Percentiles rank a stretch among this genome's conserved stretches.
Conservation (phyloP, 2,888 invertebrate species). For the Camponotus fellah region DNA sequence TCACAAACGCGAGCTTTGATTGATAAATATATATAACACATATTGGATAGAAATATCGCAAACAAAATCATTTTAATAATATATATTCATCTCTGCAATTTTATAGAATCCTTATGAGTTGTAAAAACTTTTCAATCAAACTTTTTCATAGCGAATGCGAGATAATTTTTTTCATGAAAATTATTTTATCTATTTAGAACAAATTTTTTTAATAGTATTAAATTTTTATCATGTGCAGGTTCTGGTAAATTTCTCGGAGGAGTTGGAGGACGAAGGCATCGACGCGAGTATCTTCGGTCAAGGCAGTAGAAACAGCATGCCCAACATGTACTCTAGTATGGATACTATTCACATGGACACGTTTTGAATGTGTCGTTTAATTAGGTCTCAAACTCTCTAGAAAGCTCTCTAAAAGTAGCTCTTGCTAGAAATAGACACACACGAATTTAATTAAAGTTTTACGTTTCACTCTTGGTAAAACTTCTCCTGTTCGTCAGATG, state of each 20-base stretch:
- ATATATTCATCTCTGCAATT: not conserved
- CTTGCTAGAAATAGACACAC: not conserved
- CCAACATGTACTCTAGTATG: slow-evolving; percentile 75
- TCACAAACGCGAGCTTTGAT: slow-evolving; percentile 34
- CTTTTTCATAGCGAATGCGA: not conserved
- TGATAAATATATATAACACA: not conserved
- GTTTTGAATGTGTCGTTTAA: slow-evolving; percentile 67
- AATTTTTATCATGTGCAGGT: slow-evolving; percentile 75
- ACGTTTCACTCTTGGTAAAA: slow-evolving; percentile 7
- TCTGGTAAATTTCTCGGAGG: slow-evolving; percentile 82
- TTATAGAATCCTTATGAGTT: no score
- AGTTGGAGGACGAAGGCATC: slow-evolving; percentile 76
- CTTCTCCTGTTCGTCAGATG: not conserved
- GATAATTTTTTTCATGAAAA: not conserved
- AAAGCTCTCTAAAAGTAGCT: not conserved
- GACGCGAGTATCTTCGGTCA: slow-evolving; percentile 68
- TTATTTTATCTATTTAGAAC: not conserved
- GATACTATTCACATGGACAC: slow-evolving; percentile 82
- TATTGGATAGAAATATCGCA: not conserved
- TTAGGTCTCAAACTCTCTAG: not conserved
- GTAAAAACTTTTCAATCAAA: not conserved
- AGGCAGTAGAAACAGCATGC: slow-evolving; percentile 69
- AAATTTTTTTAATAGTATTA: not conserved
- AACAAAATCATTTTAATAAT: not conserved
- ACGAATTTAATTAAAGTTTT: slow-evolving; percentile 16